Evolutionary conservation across 2,797 vertebrate genomes (phyloP).

Genomic region (Sebastes iracundus): DNA sequence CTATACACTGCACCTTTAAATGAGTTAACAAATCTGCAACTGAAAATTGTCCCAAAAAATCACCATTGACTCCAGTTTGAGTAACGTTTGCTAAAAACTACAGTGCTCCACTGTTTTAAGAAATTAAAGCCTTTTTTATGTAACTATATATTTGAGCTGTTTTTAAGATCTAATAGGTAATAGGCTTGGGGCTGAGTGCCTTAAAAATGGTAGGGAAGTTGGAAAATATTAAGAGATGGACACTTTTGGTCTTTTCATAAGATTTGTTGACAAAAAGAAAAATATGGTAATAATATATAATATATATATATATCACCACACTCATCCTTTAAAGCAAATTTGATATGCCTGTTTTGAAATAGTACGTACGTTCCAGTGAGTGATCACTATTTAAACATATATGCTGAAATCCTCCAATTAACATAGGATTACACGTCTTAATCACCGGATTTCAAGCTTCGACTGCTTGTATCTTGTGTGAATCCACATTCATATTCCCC

Average conservation of each 20-base stretch:
- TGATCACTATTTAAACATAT: conserved; percentile 33
- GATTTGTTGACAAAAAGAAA: background rate
- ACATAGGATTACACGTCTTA: conserved; percentile 63
- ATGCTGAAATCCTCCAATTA: conserved; percentile 51
- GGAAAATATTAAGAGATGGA: background rate
- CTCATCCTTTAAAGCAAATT: conserved; percentile 31
- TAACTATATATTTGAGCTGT: background rate
- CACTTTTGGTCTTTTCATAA: background rate
- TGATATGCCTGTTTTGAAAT: conserved; percentile 27
- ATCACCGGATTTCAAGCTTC: conserved; percentile 62
- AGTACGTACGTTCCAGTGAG: conserved; percentile 22
- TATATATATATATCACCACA: background rate
- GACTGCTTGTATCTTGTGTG: conserved; percentile 22
- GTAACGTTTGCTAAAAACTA: background rate
- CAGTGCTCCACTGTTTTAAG: background rate
- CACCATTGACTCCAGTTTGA: background rate
- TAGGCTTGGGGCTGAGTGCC: background rate
- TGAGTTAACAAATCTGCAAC: background rate
- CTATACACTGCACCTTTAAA: background rate
- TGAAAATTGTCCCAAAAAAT: background rate
- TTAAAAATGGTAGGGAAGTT: background rate
- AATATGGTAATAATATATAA: background rate
- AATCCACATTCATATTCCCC: conserved; percentile 51
- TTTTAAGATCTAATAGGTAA: background rate
- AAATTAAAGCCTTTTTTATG: background rate